Conservation (phyloP, 2,888 invertebrate species). For the Hypselothyrea guttata region DNA sequence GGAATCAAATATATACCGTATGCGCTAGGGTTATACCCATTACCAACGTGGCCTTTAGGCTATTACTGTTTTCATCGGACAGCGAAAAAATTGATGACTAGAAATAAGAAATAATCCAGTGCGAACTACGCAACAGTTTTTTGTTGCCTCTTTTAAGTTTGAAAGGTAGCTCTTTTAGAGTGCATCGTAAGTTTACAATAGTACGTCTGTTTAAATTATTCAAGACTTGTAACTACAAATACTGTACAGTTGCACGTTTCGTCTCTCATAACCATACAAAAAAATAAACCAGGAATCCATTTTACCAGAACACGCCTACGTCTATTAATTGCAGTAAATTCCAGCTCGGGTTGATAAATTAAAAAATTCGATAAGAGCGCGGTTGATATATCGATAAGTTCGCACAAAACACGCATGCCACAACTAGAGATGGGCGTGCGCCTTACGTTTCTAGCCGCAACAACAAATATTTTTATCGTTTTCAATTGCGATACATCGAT, state of each 20-base stretch:
- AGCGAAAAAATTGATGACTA: constrained; percentile 55
- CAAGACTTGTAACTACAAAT: constrained; percentile 61
- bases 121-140: constrained; percentile 65
- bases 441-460: no score
- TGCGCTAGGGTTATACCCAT: constrained; percentile 86
- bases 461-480: not conserved
- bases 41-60: constrained; percentile 34
- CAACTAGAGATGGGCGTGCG: no score
- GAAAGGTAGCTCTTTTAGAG: constrained; percentile 72
- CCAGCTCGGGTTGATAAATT: no score
- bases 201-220: constrained; percentile 67
- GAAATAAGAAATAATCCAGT: constrained; percentile 70
- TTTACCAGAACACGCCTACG: constrained; percentile 65
- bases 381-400: no score
- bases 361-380: no score
- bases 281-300: constrained; percentile 56
- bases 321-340: no score
- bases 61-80: constrained; percentile 33
- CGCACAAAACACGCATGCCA: not conserved
- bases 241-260: constrained; percentile 67
- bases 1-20: constrained; percentile 93
- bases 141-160: constrained; percentile 72
- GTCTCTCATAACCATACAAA: constrained; percentile 40
- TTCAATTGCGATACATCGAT: no score
- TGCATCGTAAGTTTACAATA: constrained; percentile 57